Evolutionary conservation across 1,140 invertebrate species (phyloP), one percentile per base, ranked within the genome.

Genomic region (Popillia japonica): DNA sequence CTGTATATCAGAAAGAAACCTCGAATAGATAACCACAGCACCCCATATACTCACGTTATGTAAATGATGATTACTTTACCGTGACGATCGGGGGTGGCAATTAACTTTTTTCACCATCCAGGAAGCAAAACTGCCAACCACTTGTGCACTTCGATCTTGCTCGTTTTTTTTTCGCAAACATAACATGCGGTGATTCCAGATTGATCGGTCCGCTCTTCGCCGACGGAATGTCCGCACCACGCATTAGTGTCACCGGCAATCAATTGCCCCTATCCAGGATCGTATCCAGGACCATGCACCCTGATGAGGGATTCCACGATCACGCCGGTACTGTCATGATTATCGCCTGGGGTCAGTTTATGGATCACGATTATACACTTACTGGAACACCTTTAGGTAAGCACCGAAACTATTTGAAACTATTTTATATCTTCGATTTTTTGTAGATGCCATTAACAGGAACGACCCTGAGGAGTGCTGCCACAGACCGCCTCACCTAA

Each of bases 321-420:
- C 96, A 97, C 85, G 95, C 95, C n/a, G 95, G 96, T 64, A 97
- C 96, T 11, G 94, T 96, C 79, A 96, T 97, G 93, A 91, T 97
- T 59, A 96, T 97, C 78, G 95, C 95, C 75, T 97, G 95, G 95
- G 96, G 96, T 82, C 96, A 98, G 88, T 96, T 97, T 86, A 95
- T 97, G 91, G 96, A 97, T 86, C 96, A 98, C 88, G 96, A 98
- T 85, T 94, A 96, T 81, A 97, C 96, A 0, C 89, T 97, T 9
- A 96, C 95, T 73, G 96, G 91, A 40, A 96, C 94, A 40, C 95
- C 95, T 78, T 87, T 96, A 79, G 94, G 94, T 96, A 90, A 88
- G 84, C 81, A 76, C 6, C 4, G 8, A 61, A 68, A 17, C 44
- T 34, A n/a, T 64, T 22, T 27, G 27, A 27, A 68, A 22, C 59